These are phyloP conservation scores for Mugil cephalus DNA, from an alignment of 2,113 vertebrate genomes.

Conservation along the genomic window DNA sequence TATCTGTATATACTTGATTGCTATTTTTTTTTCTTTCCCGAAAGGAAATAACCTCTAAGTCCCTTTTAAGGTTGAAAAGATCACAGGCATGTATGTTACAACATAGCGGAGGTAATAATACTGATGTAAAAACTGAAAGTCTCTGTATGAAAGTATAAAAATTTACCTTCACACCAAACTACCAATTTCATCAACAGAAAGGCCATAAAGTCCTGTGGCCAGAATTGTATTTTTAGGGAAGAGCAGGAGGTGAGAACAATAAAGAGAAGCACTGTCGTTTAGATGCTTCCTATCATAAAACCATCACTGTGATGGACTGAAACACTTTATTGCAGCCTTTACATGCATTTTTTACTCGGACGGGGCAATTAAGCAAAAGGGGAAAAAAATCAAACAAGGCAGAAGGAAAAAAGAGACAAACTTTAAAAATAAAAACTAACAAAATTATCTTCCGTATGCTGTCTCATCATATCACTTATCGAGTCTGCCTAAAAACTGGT, in stretches of 20 bases:
- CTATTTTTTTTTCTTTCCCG: slow-evolving; percentile 56
- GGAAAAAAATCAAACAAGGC: slow-evolving; percentile 56
- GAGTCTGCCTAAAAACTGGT: slow-evolving; percentile 39
- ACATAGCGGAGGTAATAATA: slow-evolving; percentile 63
- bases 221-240: slow-evolving; percentile 65
- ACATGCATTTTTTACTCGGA: slow-evolving; percentile 56
- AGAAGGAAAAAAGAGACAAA: slow-evolving; percentile 48
- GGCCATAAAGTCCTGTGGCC: slow-evolving; percentile 48
- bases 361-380: slow-evolving; percentile 51
- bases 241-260: slow-evolving; percentile 67
- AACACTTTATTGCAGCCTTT: slow-evolving; percentile 70
- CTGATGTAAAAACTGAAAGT: slow-evolving; percentile 66
- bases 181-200: slow-evolving; percentile 49
- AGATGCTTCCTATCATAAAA: slow-evolving; percentile 64
- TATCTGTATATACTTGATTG: slow-evolving; percentile 60
- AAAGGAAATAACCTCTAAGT: slow-evolving; percentile 62
- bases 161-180: slow-evolving; percentile 65
- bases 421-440: slow-evolving; percentile 35
- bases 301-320: slow-evolving; percentile 80
- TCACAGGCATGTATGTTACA: slow-evolving; percentile 55
- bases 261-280: slow-evolving; percentile 53
- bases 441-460: slow-evolving; percentile 47
- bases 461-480: slow-evolving; percentile 52
- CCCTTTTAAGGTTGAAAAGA: slow-evolving; percentile 70
- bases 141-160: slow-evolving; percentile 79